Percentiles rank a stretch among this genome's conserved stretches.
Conservation (phyloP, 1,140 invertebrate species). For the Apis cerana region DNA sequence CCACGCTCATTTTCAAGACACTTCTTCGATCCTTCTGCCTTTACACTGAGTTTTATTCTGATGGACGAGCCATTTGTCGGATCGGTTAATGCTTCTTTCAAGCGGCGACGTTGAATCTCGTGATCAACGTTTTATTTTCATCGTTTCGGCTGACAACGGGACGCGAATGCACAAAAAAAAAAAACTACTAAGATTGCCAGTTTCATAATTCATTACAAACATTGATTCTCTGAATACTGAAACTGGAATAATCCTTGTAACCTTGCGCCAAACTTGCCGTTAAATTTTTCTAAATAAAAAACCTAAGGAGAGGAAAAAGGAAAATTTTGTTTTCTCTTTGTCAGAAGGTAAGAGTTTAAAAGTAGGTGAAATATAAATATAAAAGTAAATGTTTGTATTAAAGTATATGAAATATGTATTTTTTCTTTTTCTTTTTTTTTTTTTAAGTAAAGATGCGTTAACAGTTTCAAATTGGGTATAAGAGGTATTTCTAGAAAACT, state of each 20-base stretch:
- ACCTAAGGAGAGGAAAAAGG: too few relatives aligned
- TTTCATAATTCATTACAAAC: conserved; percentile 12
- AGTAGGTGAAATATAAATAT: too few relatives aligned
- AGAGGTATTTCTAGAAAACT: neutral
- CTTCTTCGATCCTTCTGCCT: conserved; percentile 16
- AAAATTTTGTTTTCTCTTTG: too few relatives aligned
- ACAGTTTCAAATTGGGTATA: neutral
- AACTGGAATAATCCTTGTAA: too few relatives aligned
- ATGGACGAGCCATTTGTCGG: neutral
- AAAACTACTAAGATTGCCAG: neutral
- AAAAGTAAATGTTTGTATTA: neutral
- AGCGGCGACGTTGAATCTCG: neutral
- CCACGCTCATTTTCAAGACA: conserved; percentile 26
- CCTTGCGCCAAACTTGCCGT: too few relatives aligned
- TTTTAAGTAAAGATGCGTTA: neutral
- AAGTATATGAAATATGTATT: neutral
- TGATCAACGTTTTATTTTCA: neutral
- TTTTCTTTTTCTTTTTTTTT: neutral
- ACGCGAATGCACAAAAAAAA: too few relatives aligned
- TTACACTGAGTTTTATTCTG: conserved; percentile 1
- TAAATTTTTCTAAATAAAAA: too few relatives aligned
- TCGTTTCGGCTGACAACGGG: neutral
- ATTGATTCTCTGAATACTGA: neutral
- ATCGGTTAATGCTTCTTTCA: neutral
- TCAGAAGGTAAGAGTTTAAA: too few relatives aligned